Evolutionary conservation across 2,113 vertebrate species (phyloP).

Genomic region (Rhinolophus sinicus): DNA sequence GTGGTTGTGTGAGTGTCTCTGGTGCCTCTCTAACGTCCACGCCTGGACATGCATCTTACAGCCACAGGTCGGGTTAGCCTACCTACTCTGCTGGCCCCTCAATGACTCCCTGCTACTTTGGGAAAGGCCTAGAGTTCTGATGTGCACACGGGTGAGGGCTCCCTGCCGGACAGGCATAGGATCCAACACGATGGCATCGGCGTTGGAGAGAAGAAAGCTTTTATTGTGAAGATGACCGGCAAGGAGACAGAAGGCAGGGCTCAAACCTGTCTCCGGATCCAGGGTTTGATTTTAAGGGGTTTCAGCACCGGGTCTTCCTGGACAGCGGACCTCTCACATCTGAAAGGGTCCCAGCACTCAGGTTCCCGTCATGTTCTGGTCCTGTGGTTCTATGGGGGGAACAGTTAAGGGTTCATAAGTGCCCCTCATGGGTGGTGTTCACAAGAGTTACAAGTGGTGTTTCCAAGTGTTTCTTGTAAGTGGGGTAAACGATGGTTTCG

Average conservation of each 20-base stretch:
- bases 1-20: no score
- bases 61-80: neutral
- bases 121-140: neutral
- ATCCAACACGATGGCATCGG: rapidly evolving
- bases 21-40: no score
- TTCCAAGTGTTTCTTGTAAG: neutral
- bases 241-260: neutral
- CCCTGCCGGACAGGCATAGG: neutral
- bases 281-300: neutral
- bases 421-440: neutral
- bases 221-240: rapidly evolving
- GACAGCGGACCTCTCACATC: neutral
- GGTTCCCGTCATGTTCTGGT: neutral
- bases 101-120: neutral
- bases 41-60: no score
- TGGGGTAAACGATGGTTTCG: neutral
- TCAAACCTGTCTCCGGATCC: neutral
- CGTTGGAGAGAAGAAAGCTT: neutral
- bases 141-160: rapidly evolving
- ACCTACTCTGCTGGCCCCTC: no score
- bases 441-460: no score
- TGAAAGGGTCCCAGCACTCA: neutral
- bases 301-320: neutral
- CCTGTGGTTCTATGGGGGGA: neutral
- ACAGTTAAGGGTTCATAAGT: neutral